Conservation (phyloP, 2,797 vertebrate genomes). For the Siniperca undulata region DNA sequence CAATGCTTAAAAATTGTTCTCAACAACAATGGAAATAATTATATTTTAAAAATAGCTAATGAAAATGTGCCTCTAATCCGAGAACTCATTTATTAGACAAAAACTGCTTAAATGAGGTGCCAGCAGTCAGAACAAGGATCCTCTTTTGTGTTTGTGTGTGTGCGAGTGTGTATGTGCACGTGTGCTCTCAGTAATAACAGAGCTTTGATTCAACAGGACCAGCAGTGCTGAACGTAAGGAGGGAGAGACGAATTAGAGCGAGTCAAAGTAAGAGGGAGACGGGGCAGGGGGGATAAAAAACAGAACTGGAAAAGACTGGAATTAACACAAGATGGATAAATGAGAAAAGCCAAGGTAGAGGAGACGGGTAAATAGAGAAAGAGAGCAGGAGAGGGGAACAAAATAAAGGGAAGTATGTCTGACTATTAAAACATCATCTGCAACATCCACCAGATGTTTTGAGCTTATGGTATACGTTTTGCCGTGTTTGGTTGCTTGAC, state of each 20-base stretch:
- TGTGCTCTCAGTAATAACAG: conserved; percentile 17
- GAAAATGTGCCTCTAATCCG: conserved; percentile 32
- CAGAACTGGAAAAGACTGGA: conserved; percentile 19
- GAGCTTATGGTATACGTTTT: background rate
- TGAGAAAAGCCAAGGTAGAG: background rate
- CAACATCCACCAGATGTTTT: background rate
- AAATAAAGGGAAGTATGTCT: background rate
- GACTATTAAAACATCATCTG: background rate
- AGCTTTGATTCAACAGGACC: conserved; percentile 46
- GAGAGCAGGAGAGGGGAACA: background rate
- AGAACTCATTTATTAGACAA: conserved; percentile 45
- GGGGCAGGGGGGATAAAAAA: background rate
- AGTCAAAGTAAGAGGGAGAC: conserved; percentile 38
- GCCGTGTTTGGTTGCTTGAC: background rate
- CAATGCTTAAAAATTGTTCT: background rate
- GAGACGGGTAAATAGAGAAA: background rate
- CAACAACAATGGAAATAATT: conserved; percentile 30
- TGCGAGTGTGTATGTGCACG: background rate
- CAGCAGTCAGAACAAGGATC: conserved; percentile 23
- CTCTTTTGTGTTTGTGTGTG: background rate
- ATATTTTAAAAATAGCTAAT: conserved; percentile 2
- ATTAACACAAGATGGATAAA: conserved; percentile 28
- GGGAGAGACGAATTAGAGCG: conserved; percentile 43
- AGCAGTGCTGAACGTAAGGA: conserved; percentile 27
- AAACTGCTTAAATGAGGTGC: conserved; percentile 29